phyloP scores from a whole-genome alignment of 1,140 invertebrate genomes.

The Rhizoglyphus robini region DNA sequence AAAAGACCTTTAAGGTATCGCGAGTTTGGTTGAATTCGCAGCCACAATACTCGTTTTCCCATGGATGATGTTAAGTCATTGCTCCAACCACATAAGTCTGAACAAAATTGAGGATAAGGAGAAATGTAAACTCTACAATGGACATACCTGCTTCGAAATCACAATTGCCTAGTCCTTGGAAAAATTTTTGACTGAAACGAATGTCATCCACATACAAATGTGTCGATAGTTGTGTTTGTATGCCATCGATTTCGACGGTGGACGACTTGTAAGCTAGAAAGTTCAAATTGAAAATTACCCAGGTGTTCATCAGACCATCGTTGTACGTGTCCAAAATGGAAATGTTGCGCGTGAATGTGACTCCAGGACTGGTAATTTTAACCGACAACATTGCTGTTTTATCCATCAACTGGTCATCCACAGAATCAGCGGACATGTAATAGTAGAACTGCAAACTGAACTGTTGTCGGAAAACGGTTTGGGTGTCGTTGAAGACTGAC shows the following conservation, averaged over 20 bases:
- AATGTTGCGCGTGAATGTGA: neutral
- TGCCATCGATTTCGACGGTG: neutral
- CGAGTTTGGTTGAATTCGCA: neutral
- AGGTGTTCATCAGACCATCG: neutral
- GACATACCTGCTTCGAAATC: slow-evolving; percentile 20
- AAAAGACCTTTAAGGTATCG: neutral
- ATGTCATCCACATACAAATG: neutral
- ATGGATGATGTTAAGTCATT: slow-evolving; percentile 2
- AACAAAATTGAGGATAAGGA: no score
- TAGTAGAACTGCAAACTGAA: neutral
- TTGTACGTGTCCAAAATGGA: neutral
- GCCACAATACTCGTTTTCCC: neutral
- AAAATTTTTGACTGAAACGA: neutral
- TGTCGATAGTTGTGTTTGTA: neutral
- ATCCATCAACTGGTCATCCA: neutral
- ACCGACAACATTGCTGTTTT: neutral
- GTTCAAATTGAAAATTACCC: neutral
- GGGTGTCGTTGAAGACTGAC: neutral
- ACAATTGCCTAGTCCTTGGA: slow-evolving; percentile 23
- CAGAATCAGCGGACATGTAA: neutral
- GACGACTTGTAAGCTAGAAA: neutral
- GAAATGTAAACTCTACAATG: slow-evolving; percentile 20
- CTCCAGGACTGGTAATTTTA: neutral
- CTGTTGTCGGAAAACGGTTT: neutral
- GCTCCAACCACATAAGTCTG: slow-evolving; percentile 25